These are phyloP conservation scores for Zaprionus vittiger DNA, from an alignment of 1,140 invertebrate genomes.

Conservation along the genomic window DNA sequence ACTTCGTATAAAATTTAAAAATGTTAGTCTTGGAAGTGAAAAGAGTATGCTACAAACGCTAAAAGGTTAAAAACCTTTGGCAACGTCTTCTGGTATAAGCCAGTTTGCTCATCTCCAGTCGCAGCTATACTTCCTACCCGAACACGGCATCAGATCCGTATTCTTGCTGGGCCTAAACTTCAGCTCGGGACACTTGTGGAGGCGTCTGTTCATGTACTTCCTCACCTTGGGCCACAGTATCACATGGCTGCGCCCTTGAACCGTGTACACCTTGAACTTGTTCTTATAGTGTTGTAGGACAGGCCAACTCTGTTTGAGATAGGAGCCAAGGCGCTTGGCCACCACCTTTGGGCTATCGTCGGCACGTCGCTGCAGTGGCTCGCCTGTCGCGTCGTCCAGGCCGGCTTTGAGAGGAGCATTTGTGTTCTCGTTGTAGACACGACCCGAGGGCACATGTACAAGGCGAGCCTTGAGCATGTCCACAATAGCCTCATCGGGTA, in stretches of 20 bases:
- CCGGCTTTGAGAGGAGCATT: conserved; percentile 19
- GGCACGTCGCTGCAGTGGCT: conserved; percentile 21
- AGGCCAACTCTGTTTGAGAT: conserved; percentile 1
- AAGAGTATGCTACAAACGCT: too few species aligned
- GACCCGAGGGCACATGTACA: conserved; percentile 27
- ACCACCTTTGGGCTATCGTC: conserved; percentile 27
- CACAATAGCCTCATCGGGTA: conserved; percentile 18
- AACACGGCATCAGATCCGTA: conserved; percentile 1
- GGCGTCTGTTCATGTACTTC: conserved; percentile 16
- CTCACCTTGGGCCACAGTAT: conserved; percentile 39
- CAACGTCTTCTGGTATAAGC: too few species aligned
- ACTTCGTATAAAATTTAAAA: too few species aligned
- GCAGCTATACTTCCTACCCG: not conserved
- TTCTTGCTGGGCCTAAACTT: not conserved
- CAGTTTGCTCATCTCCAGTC: too few species aligned
- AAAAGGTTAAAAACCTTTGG: too few species aligned
- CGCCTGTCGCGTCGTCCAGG: conserved; percentile 41
- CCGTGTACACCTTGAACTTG: conserved; percentile 8
- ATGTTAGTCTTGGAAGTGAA: too few species aligned
- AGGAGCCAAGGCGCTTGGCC: conserved; percentile 10
- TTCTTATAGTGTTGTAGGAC: conserved; percentile 28
- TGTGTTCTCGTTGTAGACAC: conserved; percentile 34
- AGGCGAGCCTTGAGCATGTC: conserved; percentile 18
- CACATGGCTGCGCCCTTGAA: conserved; percentile 15
- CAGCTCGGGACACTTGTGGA: not conserved